These are phyloP conservation scores for Brachystomella parvula DNA, from an alignment of 1,140 invertebrate species.

Conservation along the genomic window DNA sequence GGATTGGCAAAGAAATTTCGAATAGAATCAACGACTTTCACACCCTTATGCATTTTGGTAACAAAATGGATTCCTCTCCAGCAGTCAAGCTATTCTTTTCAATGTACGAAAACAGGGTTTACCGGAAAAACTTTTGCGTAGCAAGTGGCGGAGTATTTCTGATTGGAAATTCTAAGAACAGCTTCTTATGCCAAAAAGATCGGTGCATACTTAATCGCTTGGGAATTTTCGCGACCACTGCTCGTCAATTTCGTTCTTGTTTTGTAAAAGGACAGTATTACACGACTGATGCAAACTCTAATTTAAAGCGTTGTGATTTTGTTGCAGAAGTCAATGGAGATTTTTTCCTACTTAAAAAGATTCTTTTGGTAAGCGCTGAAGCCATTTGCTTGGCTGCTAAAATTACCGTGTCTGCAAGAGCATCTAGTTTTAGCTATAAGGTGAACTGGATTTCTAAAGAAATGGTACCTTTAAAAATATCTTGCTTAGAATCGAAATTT, in stretches of 20 bases:
- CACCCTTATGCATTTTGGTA: neutral
- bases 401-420: neutral
- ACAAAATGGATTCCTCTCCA: neutral
- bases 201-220: neutral
- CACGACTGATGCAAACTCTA: neutral
- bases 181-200: neutral
- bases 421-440: slow-evolving; percentile 18
- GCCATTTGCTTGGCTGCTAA: neutral
- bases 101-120: neutral
- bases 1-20: slow-evolving; percentile 5
- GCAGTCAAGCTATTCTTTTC: neutral
- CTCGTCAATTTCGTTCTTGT: neutral
- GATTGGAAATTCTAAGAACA: neutral
- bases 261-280: neutral
- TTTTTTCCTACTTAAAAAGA: neutral
- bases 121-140: neutral
- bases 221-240: neutral
- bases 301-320: neutral
- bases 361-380: neutral
- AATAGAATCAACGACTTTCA: neutral
- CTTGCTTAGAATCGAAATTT: neutral
- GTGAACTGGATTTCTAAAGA: slow-evolving; percentile 8
- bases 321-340: neutral
- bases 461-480: neutral
- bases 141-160: neutral